phyloP scores from a whole-genome alignment of 2,113 vertebrate species.

The Chionomys nivalis region DNA sequence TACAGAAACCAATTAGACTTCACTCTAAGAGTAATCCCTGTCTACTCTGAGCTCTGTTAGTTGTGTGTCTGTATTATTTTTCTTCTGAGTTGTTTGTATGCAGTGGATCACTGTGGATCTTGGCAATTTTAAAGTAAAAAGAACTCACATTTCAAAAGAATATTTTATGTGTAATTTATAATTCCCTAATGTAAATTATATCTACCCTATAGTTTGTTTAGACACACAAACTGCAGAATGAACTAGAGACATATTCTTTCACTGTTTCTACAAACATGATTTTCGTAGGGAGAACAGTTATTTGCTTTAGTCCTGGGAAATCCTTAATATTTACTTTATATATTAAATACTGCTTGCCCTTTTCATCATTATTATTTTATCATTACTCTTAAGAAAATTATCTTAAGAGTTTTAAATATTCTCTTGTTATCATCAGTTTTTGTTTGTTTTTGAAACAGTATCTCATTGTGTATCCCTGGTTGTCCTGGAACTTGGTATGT shows the following conservation, averaged over 20 bases:
- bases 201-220: constrained; percentile 53
- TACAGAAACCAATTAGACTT: constrained; percentile 26
- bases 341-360: background rate
- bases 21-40: background rate
- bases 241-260: background rate
- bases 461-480: background rate
- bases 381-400: constrained; percentile 32
- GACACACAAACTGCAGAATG: background rate
- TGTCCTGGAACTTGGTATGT: background rate
- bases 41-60: background rate
- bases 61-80: constrained; percentile 34
- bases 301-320: constrained; percentile 25
- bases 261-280: constrained; percentile 43
- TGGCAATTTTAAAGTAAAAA: constrained; percentile 74
- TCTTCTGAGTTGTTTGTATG: constrained; percentile 62
- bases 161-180: constrained; percentile 72
- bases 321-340: constrained; percentile 24
- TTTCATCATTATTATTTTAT: background rate
- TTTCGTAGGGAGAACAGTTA: constrained; percentile 41
- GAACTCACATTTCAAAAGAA: constrained; percentile 67
- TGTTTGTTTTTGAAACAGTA: background rate
- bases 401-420: constrained; percentile 12
- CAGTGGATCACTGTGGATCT: constrained; percentile 15
- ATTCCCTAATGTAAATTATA: constrained; percentile 70
- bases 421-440: background rate